These are phyloP conservation scores for Idaea dimidiata DNA, from an alignment of 2,888 invertebrate species.

Conservation along the genomic window DNA sequence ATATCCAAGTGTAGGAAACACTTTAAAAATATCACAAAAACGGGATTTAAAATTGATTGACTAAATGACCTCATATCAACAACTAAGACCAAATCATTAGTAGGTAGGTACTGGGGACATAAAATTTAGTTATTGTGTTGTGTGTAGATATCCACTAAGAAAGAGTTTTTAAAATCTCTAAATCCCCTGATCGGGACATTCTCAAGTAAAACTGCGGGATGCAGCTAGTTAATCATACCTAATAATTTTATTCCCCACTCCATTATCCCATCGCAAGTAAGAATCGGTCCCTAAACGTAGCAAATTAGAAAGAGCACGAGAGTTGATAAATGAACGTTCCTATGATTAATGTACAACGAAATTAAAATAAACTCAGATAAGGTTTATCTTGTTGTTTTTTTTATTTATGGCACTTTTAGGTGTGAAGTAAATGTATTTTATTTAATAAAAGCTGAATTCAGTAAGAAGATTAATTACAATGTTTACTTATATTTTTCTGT, in stretches of 20 bases:
- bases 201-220: too few species aligned
- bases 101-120: too few species aligned
- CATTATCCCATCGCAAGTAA: not conserved
- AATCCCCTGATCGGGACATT: too few species aligned
- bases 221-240: too few species aligned
- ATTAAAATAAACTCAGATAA: slow-evolving; percentile 73
- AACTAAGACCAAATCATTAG: too few species aligned
- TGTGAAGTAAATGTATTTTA: not conserved
- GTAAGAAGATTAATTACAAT: not conserved
- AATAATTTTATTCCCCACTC: slow-evolving; percentile 4
- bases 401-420: slow-evolving; percentile 53
- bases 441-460: not conserved
- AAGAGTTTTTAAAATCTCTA: too few species aligned
- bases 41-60: too few species aligned
- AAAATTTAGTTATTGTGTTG: too few species aligned
- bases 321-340: slow-evolving; percentile 1
- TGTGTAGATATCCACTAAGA: too few species aligned
- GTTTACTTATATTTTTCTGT: slow-evolving; percentile 24
- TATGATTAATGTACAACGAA: slow-evolving; percentile 72
- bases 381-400: slow-evolving; percentile 60
- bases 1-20: too few species aligned
- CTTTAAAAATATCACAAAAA: too few species aligned
- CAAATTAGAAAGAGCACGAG: slow-evolving; percentile 24
- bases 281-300: slow-evolving; percentile 1
- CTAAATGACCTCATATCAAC: too few species aligned